phyloP scores from a whole-genome alignment of 1,140 invertebrate genomes.

The Caenorhabditis tropicalis region DNA sequence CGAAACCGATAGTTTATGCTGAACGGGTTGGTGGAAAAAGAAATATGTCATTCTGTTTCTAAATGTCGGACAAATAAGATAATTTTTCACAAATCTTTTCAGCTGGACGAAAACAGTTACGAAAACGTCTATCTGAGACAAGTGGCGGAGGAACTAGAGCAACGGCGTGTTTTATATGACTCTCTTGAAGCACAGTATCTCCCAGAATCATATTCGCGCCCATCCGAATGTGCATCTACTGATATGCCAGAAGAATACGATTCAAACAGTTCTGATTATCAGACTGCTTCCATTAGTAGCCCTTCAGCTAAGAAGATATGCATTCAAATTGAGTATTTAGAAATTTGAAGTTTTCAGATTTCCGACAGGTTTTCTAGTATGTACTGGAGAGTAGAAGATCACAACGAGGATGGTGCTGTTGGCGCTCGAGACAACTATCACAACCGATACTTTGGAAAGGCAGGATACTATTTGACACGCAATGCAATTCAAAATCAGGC shows the following conservation, averaged over 20 bases:
- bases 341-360: not conserved
- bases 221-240: not conserved
- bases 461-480: not conserved
- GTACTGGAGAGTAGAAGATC: not conserved
- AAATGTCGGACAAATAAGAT: too few species aligned
- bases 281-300: not conserved
- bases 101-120: not conserved
- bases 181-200: not conserved
- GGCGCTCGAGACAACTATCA: slow-evolving; percentile 7
- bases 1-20: too few species aligned
- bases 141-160: not conserved
- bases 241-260: not conserved
- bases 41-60: too few species aligned
- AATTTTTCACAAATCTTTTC: too few species aligned
- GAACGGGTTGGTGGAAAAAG: too few species aligned
- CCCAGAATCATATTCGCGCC: not conserved
- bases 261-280: not conserved
- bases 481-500: not conserved
- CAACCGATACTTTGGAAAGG: slow-evolving; percentile 14
- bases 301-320: not conserved
- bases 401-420: not conserved
- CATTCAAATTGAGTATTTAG: not conserved
- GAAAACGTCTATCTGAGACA: not conserved
- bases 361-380: not conserved
- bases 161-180: not conserved